Evolutionary conservation across 2,888 invertebrate species (phyloP).

Genomic region (Drosophila borborema): DNA sequence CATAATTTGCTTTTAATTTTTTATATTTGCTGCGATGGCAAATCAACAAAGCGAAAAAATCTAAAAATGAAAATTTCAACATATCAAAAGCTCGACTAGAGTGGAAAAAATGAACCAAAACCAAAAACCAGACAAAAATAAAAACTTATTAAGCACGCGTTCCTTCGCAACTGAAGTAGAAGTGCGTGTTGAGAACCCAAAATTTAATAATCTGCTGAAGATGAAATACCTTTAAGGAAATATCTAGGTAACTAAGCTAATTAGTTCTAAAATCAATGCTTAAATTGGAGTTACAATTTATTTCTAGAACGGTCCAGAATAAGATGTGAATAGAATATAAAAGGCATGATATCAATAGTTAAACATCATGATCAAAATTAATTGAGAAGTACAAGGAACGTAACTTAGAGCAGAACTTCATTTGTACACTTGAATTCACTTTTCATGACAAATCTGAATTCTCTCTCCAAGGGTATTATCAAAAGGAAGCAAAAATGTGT

Average conservation of each 20-base stretch:
- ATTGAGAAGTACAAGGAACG: neutral
- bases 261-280: neutral
- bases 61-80: conserved; percentile 27
- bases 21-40: conserved; percentile 54
- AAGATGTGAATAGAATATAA: neutral
- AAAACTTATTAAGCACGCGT: conserved; percentile 62
- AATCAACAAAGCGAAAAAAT: conserved; percentile 27
- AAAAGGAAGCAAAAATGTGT: conserved; percentile 54
- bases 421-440: neutral
- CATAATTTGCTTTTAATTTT: conserved; percentile 75
- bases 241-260: too few species aligned
- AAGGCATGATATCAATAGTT: neutral
- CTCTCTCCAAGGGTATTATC: conserved; percentile 3
- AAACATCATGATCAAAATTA: neutral
- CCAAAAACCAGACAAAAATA: conserved; percentile 54
- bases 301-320: neutral
- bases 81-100: conserved; percentile 31
- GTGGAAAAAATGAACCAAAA: conserved; percentile 21
- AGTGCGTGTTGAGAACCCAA: conserved; percentile 54
- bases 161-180: conserved; percentile 25
- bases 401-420: neutral
- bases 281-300: neutral
- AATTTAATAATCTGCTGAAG: conserved; percentile 3
- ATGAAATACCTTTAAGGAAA: neutral
- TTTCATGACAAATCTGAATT: neutral